phyloP scores from a whole-genome alignment of 2,113 vertebrate species.

The Mohoua ochrocephala region DNA sequence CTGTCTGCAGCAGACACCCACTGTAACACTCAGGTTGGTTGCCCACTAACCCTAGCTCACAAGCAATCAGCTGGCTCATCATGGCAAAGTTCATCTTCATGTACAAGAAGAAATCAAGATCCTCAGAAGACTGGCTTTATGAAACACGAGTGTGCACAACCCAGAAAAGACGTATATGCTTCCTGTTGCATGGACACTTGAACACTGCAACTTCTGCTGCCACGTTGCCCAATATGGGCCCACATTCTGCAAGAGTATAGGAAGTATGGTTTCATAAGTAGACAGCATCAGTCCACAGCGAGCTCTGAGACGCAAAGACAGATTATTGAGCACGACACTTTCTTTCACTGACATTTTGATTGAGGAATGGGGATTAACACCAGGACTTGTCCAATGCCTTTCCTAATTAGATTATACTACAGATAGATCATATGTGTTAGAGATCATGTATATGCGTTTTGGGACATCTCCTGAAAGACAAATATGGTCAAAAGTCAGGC shows the following conservation, averaged over 20 bases:
- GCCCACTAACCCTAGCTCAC: background rate
- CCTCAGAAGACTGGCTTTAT: background rate
- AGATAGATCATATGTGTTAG: background rate
- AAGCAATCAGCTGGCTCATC: background rate
- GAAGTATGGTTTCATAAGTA: background rate
- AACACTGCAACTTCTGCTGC: background rate
- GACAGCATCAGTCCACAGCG: background rate
- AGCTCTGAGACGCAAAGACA: background rate
- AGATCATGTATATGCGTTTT: background rate
- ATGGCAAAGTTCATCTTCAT: background rate
- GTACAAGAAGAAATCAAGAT: background rate
- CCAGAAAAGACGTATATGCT: background rate
- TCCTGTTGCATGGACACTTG: rapidly evolving
- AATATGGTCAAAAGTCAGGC: background rate
- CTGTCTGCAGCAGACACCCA: background rate
- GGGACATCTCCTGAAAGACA: background rate
- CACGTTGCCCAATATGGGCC: background rate
- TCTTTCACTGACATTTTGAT: background rate
- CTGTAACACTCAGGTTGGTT: background rate
- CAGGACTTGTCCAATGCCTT: background rate
- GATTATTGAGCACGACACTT: background rate
- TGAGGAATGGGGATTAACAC: background rate
- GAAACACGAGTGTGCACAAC: background rate
- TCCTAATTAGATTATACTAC: background rate
- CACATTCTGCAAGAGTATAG: background rate